Percentiles rank a stretch among this genome's conserved stretches.
Conservation (phyloP, 2,113 vertebrate species). For the Ciconia boyciana region DNA sequence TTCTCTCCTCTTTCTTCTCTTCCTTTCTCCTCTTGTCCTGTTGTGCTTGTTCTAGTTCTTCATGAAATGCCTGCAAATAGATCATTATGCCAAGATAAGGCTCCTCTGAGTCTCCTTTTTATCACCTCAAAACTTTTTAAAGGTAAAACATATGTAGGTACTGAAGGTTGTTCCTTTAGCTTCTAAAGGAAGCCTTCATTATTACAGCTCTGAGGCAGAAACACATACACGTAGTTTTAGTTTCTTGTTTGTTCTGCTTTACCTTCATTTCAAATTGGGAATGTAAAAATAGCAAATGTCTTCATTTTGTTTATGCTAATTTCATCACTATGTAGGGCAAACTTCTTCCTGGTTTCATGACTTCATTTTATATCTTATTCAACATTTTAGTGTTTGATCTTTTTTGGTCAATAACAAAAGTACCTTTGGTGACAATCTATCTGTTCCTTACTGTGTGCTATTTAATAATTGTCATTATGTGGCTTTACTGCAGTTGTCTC, state of each 20-base stretch:
- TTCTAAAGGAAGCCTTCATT: neutral
- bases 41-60: neutral
- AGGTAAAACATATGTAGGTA: neutral
- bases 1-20: neutral
- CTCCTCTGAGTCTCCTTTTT: neutral
- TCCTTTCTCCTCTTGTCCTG: neutral
- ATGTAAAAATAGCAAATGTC: neutral
- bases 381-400: neutral
- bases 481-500: neutral
- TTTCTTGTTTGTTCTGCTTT: slow-evolving; percentile 9
- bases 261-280: neutral
- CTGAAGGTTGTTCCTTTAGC: neutral
- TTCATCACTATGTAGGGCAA: neutral
- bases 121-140: neutral
- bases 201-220: neutral
- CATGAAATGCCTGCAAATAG: neutral
- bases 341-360: neutral
- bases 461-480: neutral
- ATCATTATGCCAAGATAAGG: neutral
- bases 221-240: neutral
- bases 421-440: neutral
- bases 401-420: neutral
- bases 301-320: neutral
- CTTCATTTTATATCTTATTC: neutral
- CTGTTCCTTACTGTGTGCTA: neutral